Conservation (phyloP, 1,140 invertebrate species). For the Calliphora vicina region DNA sequence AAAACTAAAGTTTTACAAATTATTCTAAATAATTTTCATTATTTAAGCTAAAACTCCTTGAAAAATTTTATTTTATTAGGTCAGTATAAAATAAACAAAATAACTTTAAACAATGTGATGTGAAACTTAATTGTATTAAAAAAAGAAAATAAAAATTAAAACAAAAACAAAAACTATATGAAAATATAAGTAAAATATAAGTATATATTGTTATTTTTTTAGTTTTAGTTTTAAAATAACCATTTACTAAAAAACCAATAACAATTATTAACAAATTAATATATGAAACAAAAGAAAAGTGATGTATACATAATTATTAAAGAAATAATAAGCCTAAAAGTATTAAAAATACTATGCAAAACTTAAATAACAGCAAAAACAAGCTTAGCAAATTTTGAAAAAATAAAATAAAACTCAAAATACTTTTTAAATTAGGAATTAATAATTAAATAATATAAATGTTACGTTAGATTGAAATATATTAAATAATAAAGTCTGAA, state of each 20-base stretch:
- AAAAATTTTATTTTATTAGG: no score
- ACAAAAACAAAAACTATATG: neutral
- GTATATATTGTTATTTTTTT: neutral
- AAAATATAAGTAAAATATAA: neutral
- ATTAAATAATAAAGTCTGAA: neutral
- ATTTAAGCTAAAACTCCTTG: no score
- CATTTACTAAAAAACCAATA: neutral
- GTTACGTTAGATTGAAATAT: neutral
- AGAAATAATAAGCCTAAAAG: neutral
- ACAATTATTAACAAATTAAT: neutral
- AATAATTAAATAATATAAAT: neutral
- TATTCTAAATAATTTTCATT: no score
- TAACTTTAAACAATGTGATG: no score
- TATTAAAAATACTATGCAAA: neutral
- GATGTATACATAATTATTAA: neutral
- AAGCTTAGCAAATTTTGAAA: neutral
- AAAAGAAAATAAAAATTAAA: neutral
- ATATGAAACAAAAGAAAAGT: neutral
- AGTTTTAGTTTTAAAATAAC: neutral
- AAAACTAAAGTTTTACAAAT: no score
- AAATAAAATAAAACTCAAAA: no score
- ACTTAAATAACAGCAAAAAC: neutral
- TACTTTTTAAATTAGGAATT: neutral
- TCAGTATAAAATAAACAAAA: no score
- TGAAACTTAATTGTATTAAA: neutral